phyloP scores from a whole-genome alignment of 2,888 invertebrate species.

The Belgica antarctica region DNA sequence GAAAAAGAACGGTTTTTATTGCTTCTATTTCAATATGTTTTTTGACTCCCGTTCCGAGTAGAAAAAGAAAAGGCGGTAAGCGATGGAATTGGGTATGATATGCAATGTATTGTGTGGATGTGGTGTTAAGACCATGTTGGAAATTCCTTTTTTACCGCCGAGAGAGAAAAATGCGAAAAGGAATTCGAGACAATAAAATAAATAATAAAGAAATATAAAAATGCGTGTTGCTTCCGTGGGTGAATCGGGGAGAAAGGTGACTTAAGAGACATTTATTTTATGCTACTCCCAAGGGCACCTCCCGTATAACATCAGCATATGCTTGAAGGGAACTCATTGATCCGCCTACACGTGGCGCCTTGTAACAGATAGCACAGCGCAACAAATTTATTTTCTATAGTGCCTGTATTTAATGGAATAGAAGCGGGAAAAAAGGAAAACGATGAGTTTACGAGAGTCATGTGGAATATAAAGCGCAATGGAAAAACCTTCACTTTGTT shows the following conservation, averaged over 20 bases:
- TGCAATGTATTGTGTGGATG: neutral
- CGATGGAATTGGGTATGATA: neutral
- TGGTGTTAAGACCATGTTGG: slow-evolving; percentile 9
- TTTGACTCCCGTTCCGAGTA: neutral
- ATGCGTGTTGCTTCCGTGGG: neutral
- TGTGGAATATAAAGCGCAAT: neutral
- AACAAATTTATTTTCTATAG: neutral
- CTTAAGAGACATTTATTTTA: neutral
- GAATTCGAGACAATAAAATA: neutral
- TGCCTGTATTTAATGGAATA: slow-evolving; percentile 25
- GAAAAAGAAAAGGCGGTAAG: slow-evolving; percentile 9
- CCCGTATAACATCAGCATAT: neutral
- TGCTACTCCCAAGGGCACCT: slow-evolving; percentile 1
- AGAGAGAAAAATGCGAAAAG: neutral
- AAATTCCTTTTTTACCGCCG: neutral
- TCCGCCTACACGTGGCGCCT: neutral
- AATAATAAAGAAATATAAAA: slow-evolving; percentile 24
- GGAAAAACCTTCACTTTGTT: neutral
- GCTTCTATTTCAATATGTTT: slow-evolving; percentile 18
- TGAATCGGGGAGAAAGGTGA: neutral
- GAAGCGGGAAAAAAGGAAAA: neutral
- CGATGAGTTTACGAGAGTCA: neutral
- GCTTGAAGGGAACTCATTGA: neutral
- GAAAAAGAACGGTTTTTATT: neutral
- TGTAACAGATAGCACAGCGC: slow-evolving; percentile 4